Percentiles rank a stretch among this genome's conserved stretches.
phyloP scores from a whole-genome alignment of 2,797 vertebrate genomes.

The Trachops cirrhosus region DNA sequence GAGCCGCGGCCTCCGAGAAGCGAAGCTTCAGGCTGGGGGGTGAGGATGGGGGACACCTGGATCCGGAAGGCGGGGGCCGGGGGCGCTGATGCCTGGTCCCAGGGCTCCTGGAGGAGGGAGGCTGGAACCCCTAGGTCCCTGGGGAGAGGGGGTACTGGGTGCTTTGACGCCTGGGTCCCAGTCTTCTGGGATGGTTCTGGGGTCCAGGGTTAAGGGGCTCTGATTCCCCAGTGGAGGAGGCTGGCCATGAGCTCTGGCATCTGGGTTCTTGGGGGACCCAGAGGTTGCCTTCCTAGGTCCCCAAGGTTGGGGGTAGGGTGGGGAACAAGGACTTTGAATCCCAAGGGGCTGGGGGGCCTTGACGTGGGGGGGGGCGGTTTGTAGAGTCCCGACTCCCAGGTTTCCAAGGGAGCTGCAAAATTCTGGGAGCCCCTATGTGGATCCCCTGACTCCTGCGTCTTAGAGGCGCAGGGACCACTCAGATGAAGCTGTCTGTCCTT shows the following conservation, averaged over 20 bases:
- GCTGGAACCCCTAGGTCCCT: not conserved
- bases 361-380: not conserved
- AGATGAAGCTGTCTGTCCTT: not conserved
- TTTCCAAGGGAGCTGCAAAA: conserved; percentile 22
- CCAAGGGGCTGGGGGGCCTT: not conserved
- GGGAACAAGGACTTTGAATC: not conserved
- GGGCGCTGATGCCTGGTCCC: not conserved
- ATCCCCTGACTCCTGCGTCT: not conserved
- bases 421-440: not conserved
- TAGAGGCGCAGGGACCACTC: not conserved
- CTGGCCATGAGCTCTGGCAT: not conserved
- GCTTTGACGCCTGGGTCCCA: not conserved
- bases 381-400: not conserved
- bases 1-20: conserved; percentile 64
- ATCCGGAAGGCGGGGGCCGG: conserved; percentile 65
- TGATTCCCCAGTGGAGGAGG: not conserved
- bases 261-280: not conserved
- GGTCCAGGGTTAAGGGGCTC: not conserved
- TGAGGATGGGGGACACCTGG: conserved; percentile 58
- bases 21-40: conserved; percentile 50
- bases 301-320: not conserved
- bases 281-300: not conserved
- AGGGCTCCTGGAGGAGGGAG: not conserved
- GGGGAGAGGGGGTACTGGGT: not conserved
- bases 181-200: not conserved